phyloP scores from a whole-genome alignment of 2,113 vertebrate species.

The Lutjanus erythropterus region DNA sequence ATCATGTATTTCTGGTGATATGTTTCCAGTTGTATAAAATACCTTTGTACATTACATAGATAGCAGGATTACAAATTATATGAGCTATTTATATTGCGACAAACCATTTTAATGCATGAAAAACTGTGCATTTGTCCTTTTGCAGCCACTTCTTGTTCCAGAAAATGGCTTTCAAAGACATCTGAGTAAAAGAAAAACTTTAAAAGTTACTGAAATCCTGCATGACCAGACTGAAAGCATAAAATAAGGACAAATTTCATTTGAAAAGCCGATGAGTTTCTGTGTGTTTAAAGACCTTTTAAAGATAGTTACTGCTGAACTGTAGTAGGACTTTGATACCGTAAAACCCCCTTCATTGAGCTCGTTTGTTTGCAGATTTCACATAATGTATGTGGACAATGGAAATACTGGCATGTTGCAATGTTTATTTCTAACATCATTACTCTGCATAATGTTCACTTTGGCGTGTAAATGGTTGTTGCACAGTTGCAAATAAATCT shows the following conservation, averaged over 20 bases:
- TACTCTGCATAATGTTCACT: background rate
- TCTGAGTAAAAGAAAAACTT: background rate
- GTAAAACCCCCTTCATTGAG: slow-evolving; percentile 33
- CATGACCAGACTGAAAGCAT: background rate
- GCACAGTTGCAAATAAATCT: background rate
- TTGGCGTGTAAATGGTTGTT: background rate
- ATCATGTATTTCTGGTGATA: background rate
- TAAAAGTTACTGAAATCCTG: fast-evolving
- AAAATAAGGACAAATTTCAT: background rate
- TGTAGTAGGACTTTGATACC: slow-evolving; percentile 54
- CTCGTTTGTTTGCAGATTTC: background rate
- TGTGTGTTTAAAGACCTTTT: slow-evolving; percentile 24
- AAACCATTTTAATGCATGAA: background rate
- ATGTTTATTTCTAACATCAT: background rate
- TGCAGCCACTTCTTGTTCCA: too few relatives aligned
- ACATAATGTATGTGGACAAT: background rate
- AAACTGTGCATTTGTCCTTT: too few relatives aligned
- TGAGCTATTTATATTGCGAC: background rate
- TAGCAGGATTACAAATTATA: background rate
- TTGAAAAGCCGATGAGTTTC: background rate
- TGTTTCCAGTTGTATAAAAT: background rate
- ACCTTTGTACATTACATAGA: background rate
- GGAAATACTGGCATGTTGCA: background rate
- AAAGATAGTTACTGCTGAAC: slow-evolving; percentile 6
- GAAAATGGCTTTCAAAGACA: background rate